phyloP scores from a whole-genome alignment of 2,888 invertebrate genomes.

The Lingula anatina region DNA sequence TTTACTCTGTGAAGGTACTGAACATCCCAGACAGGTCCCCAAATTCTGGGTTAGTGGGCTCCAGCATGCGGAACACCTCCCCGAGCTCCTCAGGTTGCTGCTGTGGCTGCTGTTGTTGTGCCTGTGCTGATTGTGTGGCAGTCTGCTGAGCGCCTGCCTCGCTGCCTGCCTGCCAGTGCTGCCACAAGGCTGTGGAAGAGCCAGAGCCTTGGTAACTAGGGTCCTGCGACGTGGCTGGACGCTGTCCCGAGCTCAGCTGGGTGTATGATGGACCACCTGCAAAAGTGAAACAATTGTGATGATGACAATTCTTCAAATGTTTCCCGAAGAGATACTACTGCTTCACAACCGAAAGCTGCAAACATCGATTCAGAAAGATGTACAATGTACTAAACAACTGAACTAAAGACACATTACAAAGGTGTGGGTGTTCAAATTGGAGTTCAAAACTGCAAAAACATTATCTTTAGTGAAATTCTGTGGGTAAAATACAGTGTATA shows the following conservation, averaged over 20 bases:
- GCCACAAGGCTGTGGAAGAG: conserved; percentile 16
- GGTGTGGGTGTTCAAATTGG: too few relatives aligned
- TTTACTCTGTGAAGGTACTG: conserved; percentile 39
- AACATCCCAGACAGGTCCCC: conserved; percentile 45
- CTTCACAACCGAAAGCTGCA: background rate
- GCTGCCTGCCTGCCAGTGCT: conserved; percentile 29
- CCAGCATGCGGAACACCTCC: conserved; percentile 46
- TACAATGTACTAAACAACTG: too few relatives aligned
- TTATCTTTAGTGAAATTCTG: too few relatives aligned
- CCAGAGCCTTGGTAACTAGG: conserved; percentile 7
- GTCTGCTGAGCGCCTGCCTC: conserved; percentile 17
- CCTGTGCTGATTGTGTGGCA: conserved; percentile 13
- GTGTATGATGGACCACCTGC: conserved; percentile 78
- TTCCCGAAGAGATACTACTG: background rate
- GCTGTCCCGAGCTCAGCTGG: conserved; percentile 63
- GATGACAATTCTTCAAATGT: background rate
- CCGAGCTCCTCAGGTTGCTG: conserved; percentile 37
- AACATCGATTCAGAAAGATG: background rate
- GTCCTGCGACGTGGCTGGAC: conserved; percentile 4
- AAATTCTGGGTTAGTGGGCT: conserved; percentile 39
- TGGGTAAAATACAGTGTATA: too few relatives aligned
- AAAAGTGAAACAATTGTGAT: background rate
- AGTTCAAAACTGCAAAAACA: too few relatives aligned
- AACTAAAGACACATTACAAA: too few relatives aligned
- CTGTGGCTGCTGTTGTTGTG: conserved; percentile 16